A percentile compares a stretch with the other conserved stretches of the same genome.
Evolutionary conservation across 2,888 invertebrate genomes (phyloP).

Genomic region (Tenthredo livida): DNA sequence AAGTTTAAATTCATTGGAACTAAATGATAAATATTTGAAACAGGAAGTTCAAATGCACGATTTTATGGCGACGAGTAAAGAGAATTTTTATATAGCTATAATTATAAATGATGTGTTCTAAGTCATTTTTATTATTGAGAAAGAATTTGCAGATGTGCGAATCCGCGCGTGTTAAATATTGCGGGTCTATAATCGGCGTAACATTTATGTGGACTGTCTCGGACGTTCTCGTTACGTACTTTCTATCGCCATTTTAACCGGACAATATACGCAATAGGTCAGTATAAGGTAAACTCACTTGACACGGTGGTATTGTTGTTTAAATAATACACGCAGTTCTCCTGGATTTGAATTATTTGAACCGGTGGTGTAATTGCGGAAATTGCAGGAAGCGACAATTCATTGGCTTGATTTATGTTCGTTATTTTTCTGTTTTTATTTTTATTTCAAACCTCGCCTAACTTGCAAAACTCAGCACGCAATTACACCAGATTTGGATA

Average conservation of each 20-base stretch:
- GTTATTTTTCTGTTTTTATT: not conserved
- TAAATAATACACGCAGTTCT: not conserved
- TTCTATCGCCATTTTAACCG: constrained; percentile 29
- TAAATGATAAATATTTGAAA: too few relatives aligned
- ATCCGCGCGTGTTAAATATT: not conserved
- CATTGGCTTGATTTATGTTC: not conserved
- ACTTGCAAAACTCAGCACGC: constrained; percentile 5
- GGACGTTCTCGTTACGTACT: constrained; percentile 21
- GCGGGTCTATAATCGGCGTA: not conserved
- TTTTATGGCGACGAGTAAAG: not conserved
- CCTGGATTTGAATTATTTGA: not conserved
- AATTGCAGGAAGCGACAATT: not conserved
- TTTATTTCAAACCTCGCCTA: not conserved
- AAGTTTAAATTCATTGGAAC: not conserved
- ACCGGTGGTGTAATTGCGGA: not conserved
- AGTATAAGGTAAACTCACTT: constrained; percentile 28
- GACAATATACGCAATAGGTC: constrained; percentile 32
- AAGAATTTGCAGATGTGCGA: not conserved
- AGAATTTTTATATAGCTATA: not conserved
- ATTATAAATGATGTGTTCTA: not conserved
- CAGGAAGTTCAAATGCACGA: too few relatives aligned
- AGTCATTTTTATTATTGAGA: not conserved
- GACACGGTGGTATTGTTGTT: not conserved
- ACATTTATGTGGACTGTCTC: constrained; percentile 6
- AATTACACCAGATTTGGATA: constrained; percentile 29